These are phyloP conservation scores for Setophaga coronata DNA, from an alignment of 2,113 vertebrate genomes.

Conservation along the genomic window DNA sequence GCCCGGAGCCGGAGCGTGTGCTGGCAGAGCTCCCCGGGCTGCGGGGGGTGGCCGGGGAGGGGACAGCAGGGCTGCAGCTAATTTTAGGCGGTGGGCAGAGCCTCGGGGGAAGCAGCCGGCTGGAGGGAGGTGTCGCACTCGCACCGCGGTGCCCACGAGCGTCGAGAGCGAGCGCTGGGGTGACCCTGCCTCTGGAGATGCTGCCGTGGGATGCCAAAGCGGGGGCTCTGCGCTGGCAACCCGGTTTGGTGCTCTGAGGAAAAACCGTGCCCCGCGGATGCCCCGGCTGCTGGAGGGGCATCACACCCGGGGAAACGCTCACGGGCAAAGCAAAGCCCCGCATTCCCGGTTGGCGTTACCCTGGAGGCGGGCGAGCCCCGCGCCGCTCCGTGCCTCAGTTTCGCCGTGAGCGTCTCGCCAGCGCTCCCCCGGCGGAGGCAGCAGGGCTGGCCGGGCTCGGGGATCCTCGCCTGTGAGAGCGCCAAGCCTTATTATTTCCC, in stretches of 20 bases:
- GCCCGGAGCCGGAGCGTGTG: not conserved
- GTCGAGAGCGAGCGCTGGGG: fast-evolving
- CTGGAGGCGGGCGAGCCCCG: fast-evolving
- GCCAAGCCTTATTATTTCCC: constrained; percentile 59
- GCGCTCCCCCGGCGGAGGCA: not conserved
- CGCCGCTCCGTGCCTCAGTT: not conserved
- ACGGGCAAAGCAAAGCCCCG: not conserved
- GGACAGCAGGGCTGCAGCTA: constrained; percentile 1
- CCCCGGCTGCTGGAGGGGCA: not conserved
- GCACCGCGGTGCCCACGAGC: not conserved
- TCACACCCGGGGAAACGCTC: fast-evolving
- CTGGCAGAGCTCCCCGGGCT: not conserved
- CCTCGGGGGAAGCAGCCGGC: not conserved
- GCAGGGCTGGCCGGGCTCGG: not conserved
- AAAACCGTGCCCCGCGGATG: not conserved
- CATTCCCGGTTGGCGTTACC: fast-evolving
- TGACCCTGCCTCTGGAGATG: not conserved
- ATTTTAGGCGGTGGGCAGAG: constrained; percentile 51
- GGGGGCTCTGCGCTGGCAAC: no score
- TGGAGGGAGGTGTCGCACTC: not conserved
- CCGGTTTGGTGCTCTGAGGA: fast-evolving
- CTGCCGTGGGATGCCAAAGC: not conserved
- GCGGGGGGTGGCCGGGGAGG: not conserved
- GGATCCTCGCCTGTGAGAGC: constrained; percentile 55
- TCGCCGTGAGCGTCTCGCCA: not conserved